Conservation (phyloP, 2,797 vertebrate genomes). For the Euthynnus affinis region DNA sequence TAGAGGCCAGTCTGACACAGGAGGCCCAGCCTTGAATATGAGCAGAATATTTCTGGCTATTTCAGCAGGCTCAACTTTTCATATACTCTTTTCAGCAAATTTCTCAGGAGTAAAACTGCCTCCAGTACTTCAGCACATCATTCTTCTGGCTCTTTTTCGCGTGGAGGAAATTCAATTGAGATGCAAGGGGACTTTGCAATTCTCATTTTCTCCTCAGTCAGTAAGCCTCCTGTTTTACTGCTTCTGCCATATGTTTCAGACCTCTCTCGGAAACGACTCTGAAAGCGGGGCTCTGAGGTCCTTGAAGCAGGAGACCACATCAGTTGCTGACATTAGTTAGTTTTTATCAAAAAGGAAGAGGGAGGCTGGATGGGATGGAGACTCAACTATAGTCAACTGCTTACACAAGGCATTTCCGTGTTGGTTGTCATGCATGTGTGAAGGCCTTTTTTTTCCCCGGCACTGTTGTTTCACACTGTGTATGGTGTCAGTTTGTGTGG, state of each 20-base stretch:
- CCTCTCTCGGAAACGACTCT: slow-evolving; percentile 46
- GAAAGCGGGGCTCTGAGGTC: slow-evolving; percentile 55
- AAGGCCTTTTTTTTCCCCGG: slow-evolving; percentile 25
- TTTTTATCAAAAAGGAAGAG: slow-evolving; percentile 61
- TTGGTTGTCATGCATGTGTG: slow-evolving; percentile 72
- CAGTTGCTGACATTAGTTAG: slow-evolving; percentile 72
- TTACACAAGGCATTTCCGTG: slow-evolving; percentile 78
- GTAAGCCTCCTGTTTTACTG: slow-evolving; percentile 60
- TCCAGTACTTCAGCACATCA: slow-evolving; percentile 29
- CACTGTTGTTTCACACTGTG: slow-evolving; percentile 68
- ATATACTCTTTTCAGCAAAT: slow-evolving; percentile 48
- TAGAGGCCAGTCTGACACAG: slow-evolving; percentile 62
- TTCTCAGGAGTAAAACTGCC: slow-evolving; percentile 49
- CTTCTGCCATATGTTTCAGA: slow-evolving; percentile 66
- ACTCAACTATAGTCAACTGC: slow-evolving; percentile 58
- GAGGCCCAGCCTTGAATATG: slow-evolving; percentile 51
- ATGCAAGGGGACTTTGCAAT: slow-evolving; percentile 44
- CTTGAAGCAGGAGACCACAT: slow-evolving; percentile 67
- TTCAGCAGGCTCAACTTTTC: slow-evolving; percentile 50
- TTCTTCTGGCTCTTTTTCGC: slow-evolving; percentile 10
- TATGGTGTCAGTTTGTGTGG: slow-evolving; percentile 66
- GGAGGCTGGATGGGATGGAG: slow-evolving; percentile 54
- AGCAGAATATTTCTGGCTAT: slow-evolving; percentile 50
- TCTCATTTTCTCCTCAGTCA: slow-evolving; percentile 51
- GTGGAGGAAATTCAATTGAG: slow-evolving; percentile 40